phyloP scores from a whole-genome alignment of 2,113 vertebrate genomes.

The Ibidorhyncha struthersii region DNA sequence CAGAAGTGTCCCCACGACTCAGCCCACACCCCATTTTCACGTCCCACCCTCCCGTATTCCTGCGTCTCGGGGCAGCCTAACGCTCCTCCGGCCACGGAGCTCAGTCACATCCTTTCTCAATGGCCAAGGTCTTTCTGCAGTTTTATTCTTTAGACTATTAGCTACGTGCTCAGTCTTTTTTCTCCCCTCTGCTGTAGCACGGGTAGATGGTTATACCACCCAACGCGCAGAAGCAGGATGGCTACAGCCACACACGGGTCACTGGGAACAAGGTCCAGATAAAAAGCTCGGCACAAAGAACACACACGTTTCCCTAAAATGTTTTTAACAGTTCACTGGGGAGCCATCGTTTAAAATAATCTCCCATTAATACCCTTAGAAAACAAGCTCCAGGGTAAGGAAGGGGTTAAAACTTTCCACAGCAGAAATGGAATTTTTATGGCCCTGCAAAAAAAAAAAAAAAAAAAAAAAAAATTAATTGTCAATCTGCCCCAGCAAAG shows the following conservation, averaged over 20 bases:
- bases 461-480: background rate
- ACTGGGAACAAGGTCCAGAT: background rate
- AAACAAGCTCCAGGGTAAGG: background rate
- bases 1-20: fast-evolving
- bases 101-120: background rate
- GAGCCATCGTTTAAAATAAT: background rate
- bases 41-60: background rate
- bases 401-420: slow-evolving; percentile 49
- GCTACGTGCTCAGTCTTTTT: background rate
- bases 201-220: background rate
- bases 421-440: slow-evolving; percentile 64
- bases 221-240: background rate
- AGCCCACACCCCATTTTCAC: background rate
- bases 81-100: background rate
- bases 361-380: background rate
- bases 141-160: background rate
- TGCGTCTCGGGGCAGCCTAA: background rate
- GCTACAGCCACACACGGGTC: background rate
- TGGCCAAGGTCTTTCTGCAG: fast-evolving
- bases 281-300: background rate
- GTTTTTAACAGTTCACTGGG: background rate
- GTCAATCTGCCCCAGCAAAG: slow-evolving; percentile 39
- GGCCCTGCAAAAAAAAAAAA: background rate
- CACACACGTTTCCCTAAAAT: background rate
- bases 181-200: background rate